Evolutionary conservation across 2,888 invertebrate genomes (phyloP).

Genomic region (Elgonia sp.): DNA sequence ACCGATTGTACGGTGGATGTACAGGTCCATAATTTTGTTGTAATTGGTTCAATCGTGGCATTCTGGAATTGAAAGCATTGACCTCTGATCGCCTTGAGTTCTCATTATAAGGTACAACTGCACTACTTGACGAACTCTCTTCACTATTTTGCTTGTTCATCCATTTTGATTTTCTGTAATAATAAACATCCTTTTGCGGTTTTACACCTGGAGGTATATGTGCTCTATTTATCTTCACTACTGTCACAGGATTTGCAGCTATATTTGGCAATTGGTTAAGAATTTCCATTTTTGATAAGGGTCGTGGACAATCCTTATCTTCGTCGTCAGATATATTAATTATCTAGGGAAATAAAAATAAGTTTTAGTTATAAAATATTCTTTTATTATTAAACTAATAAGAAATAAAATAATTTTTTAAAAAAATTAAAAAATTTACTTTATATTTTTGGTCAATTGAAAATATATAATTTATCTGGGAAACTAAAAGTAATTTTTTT

Average conservation of each 20-base stretch:
- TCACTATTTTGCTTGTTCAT: slow-evolving; percentile 40
- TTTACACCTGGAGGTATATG: slow-evolving; percentile 83
- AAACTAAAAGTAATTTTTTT: too few species aligned
- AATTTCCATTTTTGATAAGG: slow-evolving; percentile 84
- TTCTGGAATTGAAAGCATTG: slow-evolving; percentile 44
- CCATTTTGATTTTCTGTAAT: slow-evolving; percentile 79
- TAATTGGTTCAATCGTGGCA: slow-evolving; percentile 19
- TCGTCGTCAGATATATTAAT: slow-evolving; percentile 86
- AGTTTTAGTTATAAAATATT: too few species aligned
- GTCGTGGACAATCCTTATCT: slow-evolving; percentile 83
- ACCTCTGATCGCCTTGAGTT: slow-evolving; percentile 28
- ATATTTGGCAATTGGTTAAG: slow-evolving; percentile 85
- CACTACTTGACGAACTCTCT: slow-evolving; percentile 38
- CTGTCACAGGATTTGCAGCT: slow-evolving; percentile 75
- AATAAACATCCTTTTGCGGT: slow-evolving; percentile 81
- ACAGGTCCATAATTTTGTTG: slow-evolving; percentile 29
- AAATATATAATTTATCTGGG: too few species aligned
- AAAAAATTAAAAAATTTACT: too few species aligned
- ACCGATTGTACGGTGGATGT: slow-evolving; percentile 33
- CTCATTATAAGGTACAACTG: slow-evolving; percentile 43
- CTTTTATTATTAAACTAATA: slow-evolving; percentile 68
- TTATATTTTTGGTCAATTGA: too few species aligned
- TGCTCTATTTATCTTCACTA: slow-evolving; percentile 79
- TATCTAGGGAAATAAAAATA: slow-evolving; percentile 78
- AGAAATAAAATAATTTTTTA: slow-evolving; percentile 6